phyloP scores from a whole-genome alignment of 2,113 vertebrate species.

The Otis tarda region DNA sequence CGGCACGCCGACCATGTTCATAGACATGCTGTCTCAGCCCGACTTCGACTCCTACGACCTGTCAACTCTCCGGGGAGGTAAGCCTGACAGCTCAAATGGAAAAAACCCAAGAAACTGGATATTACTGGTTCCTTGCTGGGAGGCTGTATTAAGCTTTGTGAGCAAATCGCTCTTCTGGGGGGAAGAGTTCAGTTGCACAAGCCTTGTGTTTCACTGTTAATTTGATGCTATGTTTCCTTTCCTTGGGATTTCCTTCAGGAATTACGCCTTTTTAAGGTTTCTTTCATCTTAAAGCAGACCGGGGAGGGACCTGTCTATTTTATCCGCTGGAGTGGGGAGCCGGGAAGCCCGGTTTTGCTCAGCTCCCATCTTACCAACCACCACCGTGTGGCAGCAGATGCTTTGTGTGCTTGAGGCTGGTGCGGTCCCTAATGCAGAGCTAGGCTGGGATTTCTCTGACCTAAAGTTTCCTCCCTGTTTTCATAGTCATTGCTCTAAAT shows the following conservation, averaged over 20 bases:
- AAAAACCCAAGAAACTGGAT: background rate
- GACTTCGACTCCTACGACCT: constrained; percentile 80
- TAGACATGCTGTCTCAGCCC: constrained; percentile 86
- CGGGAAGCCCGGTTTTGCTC: background rate
- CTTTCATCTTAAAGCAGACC: background rate
- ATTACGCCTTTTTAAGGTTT: background rate
- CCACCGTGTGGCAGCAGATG: constrained; percentile 60
- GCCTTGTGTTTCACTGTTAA: background rate
- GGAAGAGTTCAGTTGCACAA: background rate
- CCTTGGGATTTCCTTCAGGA: background rate
- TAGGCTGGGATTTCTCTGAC: background rate
- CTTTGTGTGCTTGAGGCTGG: background rate
- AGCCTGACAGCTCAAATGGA: constrained; percentile 11
- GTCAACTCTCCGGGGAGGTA: constrained; percentile 81
- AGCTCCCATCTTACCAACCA: background rate
- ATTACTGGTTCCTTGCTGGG: background rate
- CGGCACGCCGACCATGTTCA: constrained; percentile 92
- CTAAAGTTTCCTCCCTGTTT: background rate
- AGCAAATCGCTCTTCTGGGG: background rate
- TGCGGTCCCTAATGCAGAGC: background rate
- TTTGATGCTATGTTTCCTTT: background rate
- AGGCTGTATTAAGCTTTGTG: background rate
- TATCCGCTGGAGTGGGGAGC: background rate
- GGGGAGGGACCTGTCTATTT: background rate
- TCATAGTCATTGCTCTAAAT: background rate